Conservation (phyloP, 2,888 invertebrate species). For the Amiota mariae region DNA sequence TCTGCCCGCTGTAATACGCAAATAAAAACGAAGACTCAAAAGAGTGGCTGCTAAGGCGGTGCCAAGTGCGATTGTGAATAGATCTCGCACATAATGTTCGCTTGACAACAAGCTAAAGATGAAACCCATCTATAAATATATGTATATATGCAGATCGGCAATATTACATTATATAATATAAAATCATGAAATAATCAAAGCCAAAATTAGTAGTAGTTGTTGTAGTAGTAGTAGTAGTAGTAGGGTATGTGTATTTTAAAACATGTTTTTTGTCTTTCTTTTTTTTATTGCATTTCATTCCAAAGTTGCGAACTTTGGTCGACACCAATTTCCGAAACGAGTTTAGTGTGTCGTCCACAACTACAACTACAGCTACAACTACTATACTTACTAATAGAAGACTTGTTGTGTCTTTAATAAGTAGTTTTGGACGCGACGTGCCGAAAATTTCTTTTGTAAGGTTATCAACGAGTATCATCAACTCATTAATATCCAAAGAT, state of each 20-base stretch:
- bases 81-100: conserved; percentile 63
- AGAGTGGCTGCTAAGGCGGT: conserved; percentile 66
- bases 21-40: conserved; percentile 69
- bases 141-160: background rate
- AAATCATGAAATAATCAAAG: conserved; percentile 22
- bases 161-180: conserved; percentile 2
- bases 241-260: conserved; percentile 38
- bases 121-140: conserved; percentile 65
- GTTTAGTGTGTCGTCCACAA: conserved; percentile 38
- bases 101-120: conserved; percentile 61
- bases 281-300: conserved; percentile 4
- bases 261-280: conserved; percentile 6
- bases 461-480: too few relatives aligned
- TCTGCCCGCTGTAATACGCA: conserved; percentile 68
- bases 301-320: background rate
- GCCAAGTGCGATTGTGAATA: conserved; percentile 57
- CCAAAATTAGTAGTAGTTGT: background rate
- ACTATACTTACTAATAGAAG: too few relatives aligned
- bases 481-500: too few relatives aligned
- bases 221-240: too few relatives aligned
- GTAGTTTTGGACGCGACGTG: too few relatives aligned
- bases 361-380: too few relatives aligned
- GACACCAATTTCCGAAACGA: conserved; percentile 43
- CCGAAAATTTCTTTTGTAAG: too few relatives aligned
- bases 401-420: too few relatives aligned